Evolutionary conservation across 2,113 vertebrate genomes (phyloP).

Genomic region (Oreamnos americanus): DNA sequence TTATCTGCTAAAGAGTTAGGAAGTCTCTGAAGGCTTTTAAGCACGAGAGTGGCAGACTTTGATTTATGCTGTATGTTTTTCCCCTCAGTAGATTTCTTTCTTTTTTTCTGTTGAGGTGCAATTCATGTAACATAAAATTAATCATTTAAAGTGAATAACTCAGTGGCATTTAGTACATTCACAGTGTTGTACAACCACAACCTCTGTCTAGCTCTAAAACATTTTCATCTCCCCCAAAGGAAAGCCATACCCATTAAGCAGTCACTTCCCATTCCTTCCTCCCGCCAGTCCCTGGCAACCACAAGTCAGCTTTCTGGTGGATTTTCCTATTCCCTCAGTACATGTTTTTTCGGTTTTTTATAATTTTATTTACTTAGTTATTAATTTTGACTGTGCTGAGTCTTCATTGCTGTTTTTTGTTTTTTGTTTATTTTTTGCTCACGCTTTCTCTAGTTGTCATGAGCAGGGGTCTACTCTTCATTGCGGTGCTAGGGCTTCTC

Average conservation of each 20-base stretch:
- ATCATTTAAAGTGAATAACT: background rate
- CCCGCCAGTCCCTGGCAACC: background rate
- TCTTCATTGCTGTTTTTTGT: background rate
- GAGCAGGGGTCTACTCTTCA: background rate
- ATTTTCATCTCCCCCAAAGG: background rate
- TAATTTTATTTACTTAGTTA: background rate
- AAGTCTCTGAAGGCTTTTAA: background rate
- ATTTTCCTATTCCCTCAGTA: background rate
- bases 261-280: background rate
- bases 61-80: background rate
- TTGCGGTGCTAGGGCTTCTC: background rate
- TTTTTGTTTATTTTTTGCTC: background rate
- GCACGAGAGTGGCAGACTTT: background rate
- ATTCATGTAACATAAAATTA: background rate
- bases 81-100: background rate
- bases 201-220: background rate
- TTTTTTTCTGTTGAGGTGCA: background rate
- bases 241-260: background rate
- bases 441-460: background rate
- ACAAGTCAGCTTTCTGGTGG: background rate
- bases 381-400: background rate
- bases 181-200: background rate
- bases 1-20: background rate
- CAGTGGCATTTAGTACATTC: background rate
- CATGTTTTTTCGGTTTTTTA: background rate